Evolutionary conservation across 2,888 invertebrate genomes (phyloP).

Genomic region (Megastigmus dorsalis): DNA sequence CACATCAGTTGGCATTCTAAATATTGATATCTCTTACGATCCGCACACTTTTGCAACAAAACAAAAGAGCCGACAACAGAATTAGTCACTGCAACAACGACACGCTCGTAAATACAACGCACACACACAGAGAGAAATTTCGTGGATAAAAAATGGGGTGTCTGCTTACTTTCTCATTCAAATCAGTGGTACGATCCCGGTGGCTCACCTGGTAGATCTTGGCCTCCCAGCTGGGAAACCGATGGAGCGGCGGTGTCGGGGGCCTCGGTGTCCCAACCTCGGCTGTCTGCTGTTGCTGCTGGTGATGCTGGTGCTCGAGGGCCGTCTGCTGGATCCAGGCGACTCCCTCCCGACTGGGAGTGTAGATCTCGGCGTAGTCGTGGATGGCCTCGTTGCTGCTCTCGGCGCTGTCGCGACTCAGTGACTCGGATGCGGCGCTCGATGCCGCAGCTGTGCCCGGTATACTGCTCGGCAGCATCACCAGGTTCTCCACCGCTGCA

Average conservation of each 20-base stretch:
- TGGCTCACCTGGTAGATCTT: constrained; percentile 89
- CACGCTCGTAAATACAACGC: no score
- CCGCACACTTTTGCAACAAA: no score
- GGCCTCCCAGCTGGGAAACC: constrained; percentile 96
- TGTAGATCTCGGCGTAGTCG: constrained; percentile 96
- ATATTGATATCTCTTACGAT: no score
- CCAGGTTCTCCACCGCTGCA: constrained; percentile 78
- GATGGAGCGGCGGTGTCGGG: constrained; percentile 92
- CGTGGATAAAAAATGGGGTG: no score
- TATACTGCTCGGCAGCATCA: constrained; percentile 73
- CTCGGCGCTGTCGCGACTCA: constrained; percentile 59
- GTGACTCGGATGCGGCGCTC: constrained; percentile 78
- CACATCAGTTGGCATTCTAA: no score
- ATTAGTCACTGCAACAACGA: no score
- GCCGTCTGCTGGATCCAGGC: constrained; percentile 73
- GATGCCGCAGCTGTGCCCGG: constrained; percentile 75
- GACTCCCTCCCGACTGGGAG: constrained; percentile 87
- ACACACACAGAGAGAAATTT: no score
- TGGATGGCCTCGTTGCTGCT: constrained; percentile 78
- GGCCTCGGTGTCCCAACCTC: constrained; percentile 76
- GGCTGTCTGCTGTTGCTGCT: constrained; percentile 15
- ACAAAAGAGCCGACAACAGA: no score
- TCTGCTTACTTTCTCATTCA: no score
- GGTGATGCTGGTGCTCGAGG: not conserved
- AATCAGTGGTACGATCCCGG: constrained; percentile 12